Conservation (phyloP, 2,888 invertebrate species). For the Unio delphinus region DNA sequence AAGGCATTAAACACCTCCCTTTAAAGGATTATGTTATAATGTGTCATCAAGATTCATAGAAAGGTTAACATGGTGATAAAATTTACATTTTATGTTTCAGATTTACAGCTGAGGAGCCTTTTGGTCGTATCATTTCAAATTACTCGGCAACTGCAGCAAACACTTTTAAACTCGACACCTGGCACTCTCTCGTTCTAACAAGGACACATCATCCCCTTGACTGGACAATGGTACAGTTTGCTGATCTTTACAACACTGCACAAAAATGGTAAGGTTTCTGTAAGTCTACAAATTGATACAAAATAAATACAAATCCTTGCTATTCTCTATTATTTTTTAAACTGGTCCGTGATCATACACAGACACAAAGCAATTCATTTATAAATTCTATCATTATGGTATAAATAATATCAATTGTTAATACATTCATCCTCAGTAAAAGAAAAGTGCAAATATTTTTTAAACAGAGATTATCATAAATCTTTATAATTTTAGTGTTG, state of each 20-base stretch:
- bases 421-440: too few species aligned
- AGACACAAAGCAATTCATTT: too few species aligned
- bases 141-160: constrained; percentile 71
- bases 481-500: too few species aligned
- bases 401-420: too few species aligned
- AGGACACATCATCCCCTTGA: constrained; percentile 70
- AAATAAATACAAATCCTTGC: background rate
- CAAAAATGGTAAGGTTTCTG: constrained; percentile 63
- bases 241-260: constrained; percentile 68
- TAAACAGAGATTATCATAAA: too few species aligned
- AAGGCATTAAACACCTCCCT: too few species aligned
- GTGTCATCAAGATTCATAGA: too few species aligned
- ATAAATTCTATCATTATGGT: too few species aligned
- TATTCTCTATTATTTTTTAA: background rate
- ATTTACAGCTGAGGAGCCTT: constrained; percentile 70
- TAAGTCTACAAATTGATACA: background rate
- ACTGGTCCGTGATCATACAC: background rate
- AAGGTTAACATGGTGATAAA: too few species aligned
- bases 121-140: constrained; percentile 69
- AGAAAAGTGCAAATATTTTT: too few species aligned
- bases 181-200: constrained; percentile 70
- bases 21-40: too few species aligned
- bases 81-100: constrained; percentile 24
- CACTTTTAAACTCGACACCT: constrained; percentile 71
- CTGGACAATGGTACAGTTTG: constrained; percentile 62